phyloP scores from a whole-genome alignment of 2,888 invertebrate genomes.

The Amorpha juglandis region DNA sequence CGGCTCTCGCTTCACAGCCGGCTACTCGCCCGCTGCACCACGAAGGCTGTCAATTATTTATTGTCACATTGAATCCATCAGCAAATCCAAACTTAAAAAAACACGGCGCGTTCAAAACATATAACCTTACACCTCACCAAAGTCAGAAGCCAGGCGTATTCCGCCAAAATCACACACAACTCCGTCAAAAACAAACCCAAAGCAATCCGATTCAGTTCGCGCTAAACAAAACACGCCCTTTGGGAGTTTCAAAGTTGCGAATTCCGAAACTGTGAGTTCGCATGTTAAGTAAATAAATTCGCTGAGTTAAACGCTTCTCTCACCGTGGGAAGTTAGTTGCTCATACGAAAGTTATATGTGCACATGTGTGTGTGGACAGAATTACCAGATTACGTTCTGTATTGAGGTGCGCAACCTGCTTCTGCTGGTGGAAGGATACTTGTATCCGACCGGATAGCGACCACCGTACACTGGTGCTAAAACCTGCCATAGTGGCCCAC shows the following conservation, averaged over 20 bases:
- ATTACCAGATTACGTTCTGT: not conserved
- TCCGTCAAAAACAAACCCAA: slow-evolving; percentile 7
- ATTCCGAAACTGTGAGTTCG: slow-evolving; percentile 25
- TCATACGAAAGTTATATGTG: not conserved
- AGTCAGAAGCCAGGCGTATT: slow-evolving; percentile 1
- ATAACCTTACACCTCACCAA: not conserved
- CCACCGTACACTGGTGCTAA: no score
- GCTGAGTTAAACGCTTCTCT: not conserved
- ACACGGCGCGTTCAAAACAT: no score
- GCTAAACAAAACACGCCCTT: slow-evolving; percentile 25
- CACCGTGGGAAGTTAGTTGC: not conserved
- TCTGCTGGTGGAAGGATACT: no score
- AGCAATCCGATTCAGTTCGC: slow-evolving; percentile 2
- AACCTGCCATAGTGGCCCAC: no score
- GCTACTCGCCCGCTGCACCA: no score
- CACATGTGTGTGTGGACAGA: not conserved
- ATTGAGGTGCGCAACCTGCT: no score
- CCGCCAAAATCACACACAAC: slow-evolving; percentile 4
- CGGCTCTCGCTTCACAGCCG: no score
- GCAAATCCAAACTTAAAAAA: no score
- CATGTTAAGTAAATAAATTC: slow-evolving; percentile 22
- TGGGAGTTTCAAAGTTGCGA: slow-evolving; percentile 23
- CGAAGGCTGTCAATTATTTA: no score
- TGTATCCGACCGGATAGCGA: no score
- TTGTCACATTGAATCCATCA: no score